phyloP scores from a whole-genome alignment of 2,888 invertebrate genomes.

The Lamellibrachia satsuma region DNA sequence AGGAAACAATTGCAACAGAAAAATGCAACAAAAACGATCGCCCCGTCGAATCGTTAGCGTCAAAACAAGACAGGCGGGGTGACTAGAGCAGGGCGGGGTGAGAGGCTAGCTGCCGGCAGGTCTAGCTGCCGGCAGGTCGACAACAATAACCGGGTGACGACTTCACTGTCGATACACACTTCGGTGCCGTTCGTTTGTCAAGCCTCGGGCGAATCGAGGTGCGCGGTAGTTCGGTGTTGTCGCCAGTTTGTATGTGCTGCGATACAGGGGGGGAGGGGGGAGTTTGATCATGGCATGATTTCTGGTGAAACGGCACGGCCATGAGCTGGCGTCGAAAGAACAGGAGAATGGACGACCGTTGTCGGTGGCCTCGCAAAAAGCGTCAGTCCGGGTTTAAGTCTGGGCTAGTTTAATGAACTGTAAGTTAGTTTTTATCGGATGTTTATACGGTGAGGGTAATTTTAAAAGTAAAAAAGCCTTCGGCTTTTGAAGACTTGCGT shows the following conservation, averaged over 20 bases:
- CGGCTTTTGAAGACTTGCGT: background rate
- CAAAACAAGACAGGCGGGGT: background rate
- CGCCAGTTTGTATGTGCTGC: background rate
- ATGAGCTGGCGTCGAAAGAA: background rate
- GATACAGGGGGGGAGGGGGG: background rate
- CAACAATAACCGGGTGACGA: background rate
- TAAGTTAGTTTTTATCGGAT: background rate
- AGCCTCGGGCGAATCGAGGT: background rate
- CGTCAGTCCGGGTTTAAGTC: background rate
- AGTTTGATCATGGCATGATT: background rate
- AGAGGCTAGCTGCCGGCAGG: background rate
- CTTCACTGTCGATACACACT: background rate
- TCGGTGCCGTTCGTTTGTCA: background rate
- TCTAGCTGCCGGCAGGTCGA: background rate
- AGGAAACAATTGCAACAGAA: background rate
- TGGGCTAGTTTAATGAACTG: background rate
- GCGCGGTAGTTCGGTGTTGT: background rate
- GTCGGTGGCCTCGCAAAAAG: background rate
- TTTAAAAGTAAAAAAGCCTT: background rate
- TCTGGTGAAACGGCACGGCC: background rate
- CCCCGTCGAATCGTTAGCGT: background rate
- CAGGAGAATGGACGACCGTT: background rate
- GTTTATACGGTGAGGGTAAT: background rate
- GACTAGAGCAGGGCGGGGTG: background rate
- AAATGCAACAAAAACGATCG: background rate